phyloP scores from a whole-genome alignment of 1,140 invertebrate species.

The Eriocheir sinensis region DNA sequence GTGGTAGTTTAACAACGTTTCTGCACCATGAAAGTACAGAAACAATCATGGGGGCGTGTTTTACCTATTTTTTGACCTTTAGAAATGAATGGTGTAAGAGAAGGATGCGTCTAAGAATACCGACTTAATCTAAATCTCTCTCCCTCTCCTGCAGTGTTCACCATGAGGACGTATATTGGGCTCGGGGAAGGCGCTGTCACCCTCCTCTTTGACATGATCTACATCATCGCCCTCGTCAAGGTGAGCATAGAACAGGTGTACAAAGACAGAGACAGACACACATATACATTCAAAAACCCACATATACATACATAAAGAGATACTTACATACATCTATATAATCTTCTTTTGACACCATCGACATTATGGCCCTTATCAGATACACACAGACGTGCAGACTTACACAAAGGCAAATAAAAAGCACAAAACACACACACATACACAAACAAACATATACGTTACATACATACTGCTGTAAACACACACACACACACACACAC shows the following conservation, averaged over 20 bases:
- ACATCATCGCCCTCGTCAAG: slow-evolving; percentile 65
- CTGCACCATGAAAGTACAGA: no score
- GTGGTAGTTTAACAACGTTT: no score
- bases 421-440: slow-evolving; percentile 26
- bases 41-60: no score
- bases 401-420: no score
- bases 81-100: no score
- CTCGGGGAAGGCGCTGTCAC: slow-evolving; percentile 59
- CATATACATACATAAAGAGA: slow-evolving; percentile 30
- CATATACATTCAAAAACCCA: slow-evolving; percentile 29
- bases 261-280: not conserved
- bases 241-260: not conserved
- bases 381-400: slow-evolving; percentile 1
- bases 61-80: no score
- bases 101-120: no score
- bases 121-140: no score
- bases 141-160: slow-evolving; percentile 41
- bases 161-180: slow-evolving; percentile 29
- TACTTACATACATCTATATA: slow-evolving; percentile 35
- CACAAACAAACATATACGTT: slow-evolving; percentile 19
- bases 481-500: not conserved
- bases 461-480: no score
- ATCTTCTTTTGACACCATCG: no score
- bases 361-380: no score
- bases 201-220: slow-evolving; percentile 56